phyloP scores from a whole-genome alignment of 2,888 invertebrate genomes.

The Andrena praecox region DNA sequence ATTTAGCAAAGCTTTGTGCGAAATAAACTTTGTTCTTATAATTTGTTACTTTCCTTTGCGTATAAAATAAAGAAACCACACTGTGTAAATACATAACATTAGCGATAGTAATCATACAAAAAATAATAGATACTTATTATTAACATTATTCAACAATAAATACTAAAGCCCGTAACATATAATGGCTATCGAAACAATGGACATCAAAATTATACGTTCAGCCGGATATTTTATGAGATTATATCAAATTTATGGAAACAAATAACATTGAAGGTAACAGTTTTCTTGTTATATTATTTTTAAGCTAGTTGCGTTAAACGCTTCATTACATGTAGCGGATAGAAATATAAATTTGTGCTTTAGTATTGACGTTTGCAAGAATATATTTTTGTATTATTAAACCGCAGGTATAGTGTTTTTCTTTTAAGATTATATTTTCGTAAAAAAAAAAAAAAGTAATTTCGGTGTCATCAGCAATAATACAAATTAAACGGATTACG shows the following conservation, averaged over 20 bases:
- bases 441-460: background rate
- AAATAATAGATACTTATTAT: no score
- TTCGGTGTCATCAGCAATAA: background rate
- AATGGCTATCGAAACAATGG: no score
- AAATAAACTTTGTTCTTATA: no score
- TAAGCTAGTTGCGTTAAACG: conserved; percentile 5
- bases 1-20: no score
- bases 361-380: background rate
- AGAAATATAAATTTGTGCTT: conserved; percentile 5
- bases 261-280: background rate
- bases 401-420: background rate
- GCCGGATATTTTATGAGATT: background rate
- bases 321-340: background rate
- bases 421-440: background rate
- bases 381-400: conserved; percentile 10
- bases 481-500: conserved; percentile 4
- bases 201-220: background rate
- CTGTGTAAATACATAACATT: background rate
- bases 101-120: background rate
- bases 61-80: no score
- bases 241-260: conserved; percentile 23
- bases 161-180: no score
- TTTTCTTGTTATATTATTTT: background rate
- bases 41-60: no score
- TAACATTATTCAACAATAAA: no score